Percentiles rank a stretch among this genome's conserved stretches.
Conservation (phyloP, 2,888 invertebrate genomes). For the Argyresthia goedartella region DNA sequence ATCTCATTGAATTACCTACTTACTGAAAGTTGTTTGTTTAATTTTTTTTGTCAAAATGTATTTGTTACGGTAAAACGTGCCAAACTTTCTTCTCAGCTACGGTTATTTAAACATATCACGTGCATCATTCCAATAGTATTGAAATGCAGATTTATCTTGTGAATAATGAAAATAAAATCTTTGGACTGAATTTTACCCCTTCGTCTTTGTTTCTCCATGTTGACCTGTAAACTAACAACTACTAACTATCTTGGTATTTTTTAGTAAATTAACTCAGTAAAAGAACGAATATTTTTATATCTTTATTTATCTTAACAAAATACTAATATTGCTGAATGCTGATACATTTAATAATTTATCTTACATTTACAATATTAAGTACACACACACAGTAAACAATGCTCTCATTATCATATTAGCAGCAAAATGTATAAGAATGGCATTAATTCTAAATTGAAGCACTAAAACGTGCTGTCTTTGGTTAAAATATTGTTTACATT, state of each 20-base stretch:
- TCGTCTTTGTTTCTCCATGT: constrained; percentile 16
- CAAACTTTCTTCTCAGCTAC: constrained; percentile 40
- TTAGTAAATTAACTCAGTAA: no score
- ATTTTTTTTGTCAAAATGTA: neutral
- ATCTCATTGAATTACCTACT: no score
- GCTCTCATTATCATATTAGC: neutral
- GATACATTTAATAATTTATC: constrained; percentile 36
- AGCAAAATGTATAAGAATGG: neutral
- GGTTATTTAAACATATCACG: constrained; percentile 24
- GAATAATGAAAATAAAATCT: constrained; percentile 48
- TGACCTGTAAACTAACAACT: neutral
- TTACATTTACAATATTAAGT: constrained; percentile 48
- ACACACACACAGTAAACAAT: constrained; percentile 17
- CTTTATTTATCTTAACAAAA: constrained; percentile 56
- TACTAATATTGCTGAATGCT: constrained; percentile 26
- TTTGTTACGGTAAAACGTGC: constrained; percentile 33
- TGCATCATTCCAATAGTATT: constrained; percentile 54
- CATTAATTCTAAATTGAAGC: constrained; percentile 12
- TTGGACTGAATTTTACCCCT: constrained; percentile 52
- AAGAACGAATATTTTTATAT: constrained; percentile 20
- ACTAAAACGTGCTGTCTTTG: constrained; percentile 23
- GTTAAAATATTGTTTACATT: neutral
- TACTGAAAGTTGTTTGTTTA: neutral
- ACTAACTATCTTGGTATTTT: neutral
- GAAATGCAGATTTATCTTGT: constrained; percentile 29